Evolutionary conservation across 2,797 vertebrate genomes (phyloP).

Genomic region (Gallirallus australis): DNA sequence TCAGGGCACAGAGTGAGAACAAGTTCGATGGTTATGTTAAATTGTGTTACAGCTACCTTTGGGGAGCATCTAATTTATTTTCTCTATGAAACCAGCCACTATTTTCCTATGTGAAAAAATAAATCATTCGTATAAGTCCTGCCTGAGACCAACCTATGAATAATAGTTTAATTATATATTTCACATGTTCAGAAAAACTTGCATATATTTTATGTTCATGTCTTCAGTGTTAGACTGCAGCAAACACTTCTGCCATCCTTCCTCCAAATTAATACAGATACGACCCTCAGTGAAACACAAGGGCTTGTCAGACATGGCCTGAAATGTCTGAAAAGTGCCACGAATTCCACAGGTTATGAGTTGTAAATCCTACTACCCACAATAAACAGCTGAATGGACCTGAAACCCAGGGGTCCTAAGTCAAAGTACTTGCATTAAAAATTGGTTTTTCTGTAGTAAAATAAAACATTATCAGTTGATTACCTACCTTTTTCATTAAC

Average conservation of each 20-base stretch:
- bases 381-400: neutral
- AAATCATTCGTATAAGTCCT: neutral
- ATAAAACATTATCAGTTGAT: neutral
- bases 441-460: neutral
- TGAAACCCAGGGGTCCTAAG: neutral
- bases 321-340: neutral
- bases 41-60: constrained; percentile 47
- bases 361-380: neutral
- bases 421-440: neutral
- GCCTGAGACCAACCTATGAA: neutral
- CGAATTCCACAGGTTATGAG: neutral
- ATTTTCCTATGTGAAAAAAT: constrained; percentile 1
- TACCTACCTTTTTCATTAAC: constrained; percentile 65
- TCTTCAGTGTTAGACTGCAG: neutral
- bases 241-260: neutral
- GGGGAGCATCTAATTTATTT: constrained; percentile 27
- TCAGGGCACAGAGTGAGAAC: constrained; percentile 40
- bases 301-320: neutral
- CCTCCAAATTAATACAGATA: neutral
- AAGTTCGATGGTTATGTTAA: constrained; percentile 31
- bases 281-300: neutral
- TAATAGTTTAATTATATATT: neutral
- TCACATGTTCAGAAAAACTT: constrained; percentile 2
- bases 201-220: neutral
- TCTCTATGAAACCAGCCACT: constrained; percentile 12